phyloP scores from a whole-genome alignment of 1,140 invertebrate genomes.

The Drosophila sturtevanti region DNA sequence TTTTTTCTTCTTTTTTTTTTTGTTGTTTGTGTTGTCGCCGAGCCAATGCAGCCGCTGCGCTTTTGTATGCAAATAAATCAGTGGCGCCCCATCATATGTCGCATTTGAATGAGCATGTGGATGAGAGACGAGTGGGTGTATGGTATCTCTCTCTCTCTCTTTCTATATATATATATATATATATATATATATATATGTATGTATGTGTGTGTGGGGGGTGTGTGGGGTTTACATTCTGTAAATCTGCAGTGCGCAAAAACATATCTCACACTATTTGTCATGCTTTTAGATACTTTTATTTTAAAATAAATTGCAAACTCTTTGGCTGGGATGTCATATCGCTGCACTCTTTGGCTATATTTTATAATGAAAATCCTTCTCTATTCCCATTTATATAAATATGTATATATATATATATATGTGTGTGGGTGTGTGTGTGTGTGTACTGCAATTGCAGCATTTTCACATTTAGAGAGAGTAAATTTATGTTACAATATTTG shows the following conservation, averaged over 20 bases:
- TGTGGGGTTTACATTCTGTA: conserved; percentile 21
- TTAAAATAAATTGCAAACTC: conserved; percentile 79
- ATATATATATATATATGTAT: background rate
- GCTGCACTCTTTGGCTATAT: conserved; percentile 55
- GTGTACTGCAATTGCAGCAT: conserved; percentile 58
- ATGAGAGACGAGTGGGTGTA: background rate
- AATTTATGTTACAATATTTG: conserved; percentile 75
- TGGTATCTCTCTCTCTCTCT: too few relatives aligned
- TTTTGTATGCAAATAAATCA: conserved; percentile 82
- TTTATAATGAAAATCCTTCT: conserved; percentile 81
- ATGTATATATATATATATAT: background rate
- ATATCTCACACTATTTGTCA: conserved; percentile 81
- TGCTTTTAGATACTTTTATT: conserved; percentile 75
- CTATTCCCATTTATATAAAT: conserved; percentile 28
- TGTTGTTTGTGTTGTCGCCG: conserved; percentile 25
- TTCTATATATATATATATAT: too few relatives aligned
- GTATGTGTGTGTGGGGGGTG: background rate
- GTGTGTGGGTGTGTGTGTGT: conserved; percentile 16
- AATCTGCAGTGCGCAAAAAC: conserved; percentile 71
- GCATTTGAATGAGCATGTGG: conserved; percentile 34
- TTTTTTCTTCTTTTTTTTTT: conserved; percentile 16
- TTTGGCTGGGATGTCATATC: conserved; percentile 54
- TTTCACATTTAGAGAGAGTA: conserved; percentile 73
- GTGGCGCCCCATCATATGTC: conserved; percentile 72
- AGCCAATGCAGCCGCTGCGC: conserved; percentile 52